phyloP scores from a whole-genome alignment of 2,888 invertebrate genomes.

The Acrobasis suavella region DNA sequence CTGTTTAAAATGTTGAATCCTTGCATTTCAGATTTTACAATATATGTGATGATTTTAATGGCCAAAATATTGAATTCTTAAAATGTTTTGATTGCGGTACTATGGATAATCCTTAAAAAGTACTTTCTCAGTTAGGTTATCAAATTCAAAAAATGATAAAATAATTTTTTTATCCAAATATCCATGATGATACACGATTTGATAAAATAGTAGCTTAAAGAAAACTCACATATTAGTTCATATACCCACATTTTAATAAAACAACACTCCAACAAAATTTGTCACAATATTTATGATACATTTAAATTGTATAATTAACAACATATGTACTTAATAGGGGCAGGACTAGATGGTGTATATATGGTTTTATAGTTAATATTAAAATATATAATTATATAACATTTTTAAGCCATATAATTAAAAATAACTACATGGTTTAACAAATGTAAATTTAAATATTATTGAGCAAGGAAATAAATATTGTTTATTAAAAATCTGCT shows the following conservation, averaged over 20 bases:
- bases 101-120: too few relatives aligned
- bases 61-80: too few relatives aligned
- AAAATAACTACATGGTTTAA: constrained; percentile 8
- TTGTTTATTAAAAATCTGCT: neutral
- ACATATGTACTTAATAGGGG: constrained; percentile 29
- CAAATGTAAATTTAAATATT: constrained; percentile 3
- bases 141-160: too few relatives aligned
- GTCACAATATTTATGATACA: constrained; percentile 29
- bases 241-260: constrained; percentile 81
- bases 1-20: too few relatives aligned
- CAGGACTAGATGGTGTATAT: constrained; percentile 38
- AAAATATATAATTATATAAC: constrained; percentile 2
- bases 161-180: too few relatives aligned
- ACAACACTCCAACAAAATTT: constrained; percentile 43
- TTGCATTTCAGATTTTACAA: too few relatives aligned
- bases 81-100: too few relatives aligned
- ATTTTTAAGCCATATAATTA: neutral
- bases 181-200: too few relatives aligned
- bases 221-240: constrained; percentile 64
- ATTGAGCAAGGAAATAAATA: constrained; percentile 3
- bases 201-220: constrained; percentile 11
- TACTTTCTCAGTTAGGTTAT: too few relatives aligned
- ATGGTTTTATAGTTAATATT: neutral
- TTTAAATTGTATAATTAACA: constrained; percentile 32
- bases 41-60: too few relatives aligned